These are phyloP conservation scores for Acanthisitta chloris DNA, from an alignment of 2,113 vertebrate species.

Conservation along the genomic window DNA sequence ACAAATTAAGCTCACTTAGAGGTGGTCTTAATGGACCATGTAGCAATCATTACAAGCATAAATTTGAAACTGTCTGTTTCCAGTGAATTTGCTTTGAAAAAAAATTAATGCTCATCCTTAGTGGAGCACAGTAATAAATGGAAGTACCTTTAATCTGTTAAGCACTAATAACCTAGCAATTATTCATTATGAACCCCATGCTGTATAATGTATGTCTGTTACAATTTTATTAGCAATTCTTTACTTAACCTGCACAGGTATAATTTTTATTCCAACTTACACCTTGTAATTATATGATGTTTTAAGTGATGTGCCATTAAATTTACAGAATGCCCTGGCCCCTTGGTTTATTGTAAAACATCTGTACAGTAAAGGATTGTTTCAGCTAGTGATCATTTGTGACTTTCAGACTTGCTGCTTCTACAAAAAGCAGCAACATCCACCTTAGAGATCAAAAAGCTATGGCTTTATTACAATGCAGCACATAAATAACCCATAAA, in stretches of 20 bases:
- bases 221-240: constrained; percentile 58
- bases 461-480: background rate
- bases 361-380: background rate
- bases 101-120: constrained; percentile 77
- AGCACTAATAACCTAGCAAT: constrained; percentile 77
- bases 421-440: background rate
- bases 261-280: constrained; percentile 35
- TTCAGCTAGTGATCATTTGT: background rate
- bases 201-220: constrained; percentile 60
- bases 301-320: constrained; percentile 19
- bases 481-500: background rate
- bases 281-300: background rate
- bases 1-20: constrained; percentile 87
- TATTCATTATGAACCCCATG: constrained; percentile 74
- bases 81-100: constrained; percentile 79
- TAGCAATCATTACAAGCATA: constrained; percentile 84
- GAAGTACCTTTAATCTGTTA: constrained; percentile 80
- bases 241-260: constrained; percentile 42
- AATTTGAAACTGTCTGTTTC: constrained; percentile 81
- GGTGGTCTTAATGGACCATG: constrained; percentile 85
- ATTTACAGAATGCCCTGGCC: background rate
- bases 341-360: constrained; percentile 1
- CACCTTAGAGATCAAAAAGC: background rate
- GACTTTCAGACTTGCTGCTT: background rate
- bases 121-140: constrained; percentile 77